phyloP scores from a whole-genome alignment of 2,888 invertebrate genomes.

The Caenorhabditis sp. region DNA sequence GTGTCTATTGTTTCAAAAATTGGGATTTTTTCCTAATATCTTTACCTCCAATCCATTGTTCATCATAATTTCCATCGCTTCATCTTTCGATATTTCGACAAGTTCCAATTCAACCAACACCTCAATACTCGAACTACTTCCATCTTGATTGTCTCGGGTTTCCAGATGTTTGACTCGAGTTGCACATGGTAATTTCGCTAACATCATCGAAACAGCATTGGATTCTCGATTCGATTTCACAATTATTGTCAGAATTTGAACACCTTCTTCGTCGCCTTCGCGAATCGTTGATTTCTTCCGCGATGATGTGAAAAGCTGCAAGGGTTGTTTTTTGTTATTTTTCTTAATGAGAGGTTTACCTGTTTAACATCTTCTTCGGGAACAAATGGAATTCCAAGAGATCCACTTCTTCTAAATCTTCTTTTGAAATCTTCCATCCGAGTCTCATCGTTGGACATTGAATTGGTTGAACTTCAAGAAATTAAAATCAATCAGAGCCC shows the following conservation, averaged over 20 bases:
- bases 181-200: conserved; percentile 54
- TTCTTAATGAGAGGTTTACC: conserved; percentile 5
- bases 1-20: no score
- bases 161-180: conserved; percentile 56
- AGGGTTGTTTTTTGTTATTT: background rate
- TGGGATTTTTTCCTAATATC: no score
- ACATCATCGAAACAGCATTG: conserved; percentile 53
- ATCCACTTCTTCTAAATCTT: conserved; percentile 69
- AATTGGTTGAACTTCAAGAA: conserved; percentile 13
- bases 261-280: conserved; percentile 58
- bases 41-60: conserved; percentile 47
- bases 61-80: conserved; percentile 57
- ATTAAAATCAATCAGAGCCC: no score
- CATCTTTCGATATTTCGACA: conserved; percentile 40
- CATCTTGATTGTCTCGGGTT: conserved; percentile 52
- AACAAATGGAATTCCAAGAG: conserved; percentile 69
- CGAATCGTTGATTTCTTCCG: conserved; percentile 27
- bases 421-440: conserved; percentile 69
- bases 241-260: conserved; percentile 62
- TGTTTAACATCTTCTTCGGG: conserved; percentile 67
- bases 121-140: conserved; percentile 43
- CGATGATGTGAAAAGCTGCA: conserved; percentile 21
- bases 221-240: conserved; percentile 54
- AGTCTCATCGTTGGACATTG: conserved; percentile 23
- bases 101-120: conserved; percentile 54